Conservation (phyloP, 2,797 vertebrate genomes). For the Myiotriccus ornatus region DNA sequence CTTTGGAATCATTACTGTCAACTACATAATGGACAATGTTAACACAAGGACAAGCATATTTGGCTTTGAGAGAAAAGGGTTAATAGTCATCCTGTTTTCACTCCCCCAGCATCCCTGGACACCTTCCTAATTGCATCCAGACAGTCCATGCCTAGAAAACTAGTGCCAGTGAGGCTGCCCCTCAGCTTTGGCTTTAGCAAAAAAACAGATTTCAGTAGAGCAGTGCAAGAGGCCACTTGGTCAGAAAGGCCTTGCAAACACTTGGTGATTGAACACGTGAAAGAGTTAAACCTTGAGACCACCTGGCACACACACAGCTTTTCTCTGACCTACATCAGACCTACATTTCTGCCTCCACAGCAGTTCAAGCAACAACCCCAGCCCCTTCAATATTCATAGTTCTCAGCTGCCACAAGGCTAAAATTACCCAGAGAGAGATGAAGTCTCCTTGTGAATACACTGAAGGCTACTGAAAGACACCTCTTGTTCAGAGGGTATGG, state of each 20-base stretch:
- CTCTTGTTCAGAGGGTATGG: neutral
- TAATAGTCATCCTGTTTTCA: neutral
- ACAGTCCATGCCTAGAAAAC: neutral
- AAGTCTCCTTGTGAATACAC: neutral
- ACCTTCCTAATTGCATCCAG: neutral
- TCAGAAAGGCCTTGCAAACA: neutral
- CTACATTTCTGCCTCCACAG: neutral
- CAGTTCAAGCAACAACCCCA: neutral
- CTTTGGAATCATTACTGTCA: neutral
- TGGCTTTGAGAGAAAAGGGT: neutral
- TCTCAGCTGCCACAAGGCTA: neutral
- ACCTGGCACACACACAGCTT: neutral
- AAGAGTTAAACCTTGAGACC: neutral
- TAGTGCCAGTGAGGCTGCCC: neutral
- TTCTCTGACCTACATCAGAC: neutral
- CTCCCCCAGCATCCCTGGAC: neutral
- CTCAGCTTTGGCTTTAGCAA: neutral
- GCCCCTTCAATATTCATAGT: neutral
- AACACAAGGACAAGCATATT: neutral
- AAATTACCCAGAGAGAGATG: neutral
- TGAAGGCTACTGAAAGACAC: neutral
- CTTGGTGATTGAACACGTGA: neutral
- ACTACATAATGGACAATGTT: neutral
- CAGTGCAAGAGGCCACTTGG: neutral
- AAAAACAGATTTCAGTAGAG: neutral